phyloP scores from a whole-genome alignment of 2,113 vertebrate species.

The Pampusana beccarii region DNA sequence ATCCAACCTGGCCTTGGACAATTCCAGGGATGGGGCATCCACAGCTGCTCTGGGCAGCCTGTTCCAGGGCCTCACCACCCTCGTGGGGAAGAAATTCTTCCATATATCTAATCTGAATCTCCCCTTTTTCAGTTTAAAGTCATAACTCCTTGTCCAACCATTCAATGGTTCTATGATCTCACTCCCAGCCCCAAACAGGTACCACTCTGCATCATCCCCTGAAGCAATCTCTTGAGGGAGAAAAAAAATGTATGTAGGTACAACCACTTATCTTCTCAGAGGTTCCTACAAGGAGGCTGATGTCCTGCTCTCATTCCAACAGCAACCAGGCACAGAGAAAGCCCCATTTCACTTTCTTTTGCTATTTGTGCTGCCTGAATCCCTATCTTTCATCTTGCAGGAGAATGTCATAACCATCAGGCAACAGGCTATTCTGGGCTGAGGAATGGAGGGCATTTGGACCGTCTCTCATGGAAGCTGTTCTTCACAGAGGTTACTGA shows the following conservation, averaged over 20 bases:
- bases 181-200: neutral
- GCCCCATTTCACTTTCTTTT: neutral
- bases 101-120: no score
- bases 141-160: no score
- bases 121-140: no score
- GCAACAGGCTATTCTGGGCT: slow-evolving; percentile 52
- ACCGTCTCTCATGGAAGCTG: neutral
- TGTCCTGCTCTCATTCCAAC: neutral
- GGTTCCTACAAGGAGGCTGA: neutral
- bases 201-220: neutral
- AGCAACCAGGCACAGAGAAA: neutral
- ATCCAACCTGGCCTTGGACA: no score
- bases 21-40: no score
- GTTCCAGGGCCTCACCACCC: no score
- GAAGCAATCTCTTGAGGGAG: neutral
- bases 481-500: neutral
- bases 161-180: no score
- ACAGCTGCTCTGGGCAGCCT: no score
- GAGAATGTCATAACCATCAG: slow-evolving; percentile 29
- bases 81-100: no score
- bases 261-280: neutral
- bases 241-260: neutral
- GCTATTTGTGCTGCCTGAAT: neutral
- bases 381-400: neutral
- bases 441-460: slow-evolving; percentile 27